Percentiles rank a stretch among this genome's conserved stretches.
phyloP scores from a whole-genome alignment of 2,888 invertebrate genomes.

The Agelastica alni region DNA sequence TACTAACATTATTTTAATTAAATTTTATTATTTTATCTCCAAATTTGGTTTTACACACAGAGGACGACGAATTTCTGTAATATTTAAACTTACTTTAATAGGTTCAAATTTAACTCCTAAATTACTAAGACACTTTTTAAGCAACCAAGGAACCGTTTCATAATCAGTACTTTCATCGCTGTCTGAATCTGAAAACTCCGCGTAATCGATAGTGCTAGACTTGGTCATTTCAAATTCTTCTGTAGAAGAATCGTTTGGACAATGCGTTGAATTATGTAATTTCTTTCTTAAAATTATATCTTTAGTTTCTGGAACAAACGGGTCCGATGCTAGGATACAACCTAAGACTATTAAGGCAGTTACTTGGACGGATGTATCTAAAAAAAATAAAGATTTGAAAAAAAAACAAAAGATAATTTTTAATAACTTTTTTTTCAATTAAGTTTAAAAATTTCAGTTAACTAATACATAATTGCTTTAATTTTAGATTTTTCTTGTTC shows the following conservation, averaged over 20 bases:
- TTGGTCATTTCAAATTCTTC: slow-evolving; percentile 28
- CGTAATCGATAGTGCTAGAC: slow-evolving; percentile 48
- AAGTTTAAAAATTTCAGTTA: no score
- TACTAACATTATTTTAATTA: no score
- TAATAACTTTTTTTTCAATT: not conserved
- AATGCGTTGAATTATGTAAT: slow-evolving; percentile 8
- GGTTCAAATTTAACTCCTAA: slow-evolving; percentile 46
- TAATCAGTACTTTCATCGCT: slow-evolving; percentile 38
- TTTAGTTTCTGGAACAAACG: slow-evolving; percentile 66
- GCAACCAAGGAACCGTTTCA: slow-evolving; percentile 60
- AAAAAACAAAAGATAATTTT: not conserved
- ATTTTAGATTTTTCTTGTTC: no score
- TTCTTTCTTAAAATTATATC: slow-evolving; percentile 56
- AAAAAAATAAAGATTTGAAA: slow-evolving; percentile 12
- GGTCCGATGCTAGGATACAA: slow-evolving; percentile 68
- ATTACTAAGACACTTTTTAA: slow-evolving; percentile 66
- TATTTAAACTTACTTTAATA: no score
- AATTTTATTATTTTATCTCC: no score
- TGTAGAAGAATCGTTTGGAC: not conserved
- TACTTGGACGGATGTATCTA: slow-evolving; percentile 74
- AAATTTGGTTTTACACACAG: no score
- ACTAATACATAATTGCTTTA: no score
- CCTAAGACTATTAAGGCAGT: slow-evolving; percentile 75
- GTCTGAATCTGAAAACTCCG: slow-evolving; percentile 54
- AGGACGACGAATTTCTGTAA: no score